These are phyloP conservation scores for Leuciscus waleckii DNA, from an alignment of 2,797 vertebrate species.

Conservation along the genomic window DNA sequence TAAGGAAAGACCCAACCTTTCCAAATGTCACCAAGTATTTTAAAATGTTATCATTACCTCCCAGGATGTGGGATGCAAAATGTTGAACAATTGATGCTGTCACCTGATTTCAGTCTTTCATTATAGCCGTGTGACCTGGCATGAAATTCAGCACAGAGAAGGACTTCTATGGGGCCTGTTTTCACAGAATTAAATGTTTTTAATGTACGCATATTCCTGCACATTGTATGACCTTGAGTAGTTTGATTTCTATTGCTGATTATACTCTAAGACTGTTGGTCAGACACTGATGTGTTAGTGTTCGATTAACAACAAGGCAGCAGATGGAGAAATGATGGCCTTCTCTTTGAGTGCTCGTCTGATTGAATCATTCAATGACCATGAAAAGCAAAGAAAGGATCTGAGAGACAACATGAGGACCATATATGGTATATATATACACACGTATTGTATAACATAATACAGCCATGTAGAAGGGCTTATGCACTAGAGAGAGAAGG, in stretches of 20 bases:
- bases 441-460: conserved; percentile 18
- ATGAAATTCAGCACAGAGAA: background rate
- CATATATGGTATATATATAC: background rate
- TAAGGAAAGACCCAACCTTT: background rate
- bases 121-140: background rate
- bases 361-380: conserved; percentile 39
- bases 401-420: conserved; percentile 32
- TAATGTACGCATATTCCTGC: background rate
- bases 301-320: conserved; percentile 45
- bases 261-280: conserved; percentile 28
- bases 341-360: conserved; percentile 42
- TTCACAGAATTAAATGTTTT: background rate
- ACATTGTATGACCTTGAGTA: conserved; percentile 5
- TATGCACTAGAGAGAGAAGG: background rate
- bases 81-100: background rate
- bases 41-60: conserved; percentile 29
- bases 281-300: conserved; percentile 24
- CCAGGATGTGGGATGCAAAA: conserved; percentile 26
- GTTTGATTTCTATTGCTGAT: conserved; percentile 22
- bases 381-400: conserved; percentile 38
- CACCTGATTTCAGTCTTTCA: conserved; percentile 1
- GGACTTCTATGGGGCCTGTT: background rate
- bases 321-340: conserved; percentile 45
- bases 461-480: background rate
- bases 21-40: conserved; percentile 17